Conservation (phyloP, 1,140 invertebrate species). For the Sesamia nonagrioides region DNA sequence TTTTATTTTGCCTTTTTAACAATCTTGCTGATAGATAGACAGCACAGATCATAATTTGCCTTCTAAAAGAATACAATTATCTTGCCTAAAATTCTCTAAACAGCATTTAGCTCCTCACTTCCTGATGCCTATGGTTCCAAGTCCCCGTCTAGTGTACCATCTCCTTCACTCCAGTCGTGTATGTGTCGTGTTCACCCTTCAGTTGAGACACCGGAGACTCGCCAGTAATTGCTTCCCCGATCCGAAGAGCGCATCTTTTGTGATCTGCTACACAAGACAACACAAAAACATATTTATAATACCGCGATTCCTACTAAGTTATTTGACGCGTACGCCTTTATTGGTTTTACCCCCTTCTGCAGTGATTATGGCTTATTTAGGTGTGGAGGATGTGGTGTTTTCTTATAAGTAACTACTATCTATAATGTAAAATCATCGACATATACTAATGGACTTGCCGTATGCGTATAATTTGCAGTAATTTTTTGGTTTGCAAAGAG, state of each 20-base stretch:
- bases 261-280: slow-evolving; percentile 46
- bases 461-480: too few relatives aligned
- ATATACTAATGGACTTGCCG: too few relatives aligned
- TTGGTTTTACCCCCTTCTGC: slow-evolving; percentile 8
- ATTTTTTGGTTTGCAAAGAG: too few relatives aligned
- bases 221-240: slow-evolving; percentile 69
- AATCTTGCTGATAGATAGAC: too few relatives aligned
- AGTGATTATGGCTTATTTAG: not conserved
- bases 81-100: too few relatives aligned
- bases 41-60: too few relatives aligned
- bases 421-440: too few relatives aligned
- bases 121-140: not conserved
- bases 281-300: slow-evolving; percentile 48
- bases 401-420: not conserved
- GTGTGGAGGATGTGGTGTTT: not conserved
- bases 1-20: too few relatives aligned
- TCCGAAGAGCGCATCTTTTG: slow-evolving; percentile 67
- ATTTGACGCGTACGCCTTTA: not conserved
- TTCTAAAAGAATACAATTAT: too few relatives aligned
- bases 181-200: slow-evolving; percentile 65
- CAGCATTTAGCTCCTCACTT: too few relatives aligned
- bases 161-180: slow-evolving; percentile 49
- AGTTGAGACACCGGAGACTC: slow-evolving; percentile 62
- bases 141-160: slow-evolving; percentile 49
- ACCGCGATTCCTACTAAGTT: slow-evolving; percentile 8